A percentile compares a stretch with the other conserved stretches of the same genome.
These are phyloP conservation scores for Lottia scabra DNA, from an alignment of 2,888 invertebrate genomes.

Conservation along the genomic window DNA sequence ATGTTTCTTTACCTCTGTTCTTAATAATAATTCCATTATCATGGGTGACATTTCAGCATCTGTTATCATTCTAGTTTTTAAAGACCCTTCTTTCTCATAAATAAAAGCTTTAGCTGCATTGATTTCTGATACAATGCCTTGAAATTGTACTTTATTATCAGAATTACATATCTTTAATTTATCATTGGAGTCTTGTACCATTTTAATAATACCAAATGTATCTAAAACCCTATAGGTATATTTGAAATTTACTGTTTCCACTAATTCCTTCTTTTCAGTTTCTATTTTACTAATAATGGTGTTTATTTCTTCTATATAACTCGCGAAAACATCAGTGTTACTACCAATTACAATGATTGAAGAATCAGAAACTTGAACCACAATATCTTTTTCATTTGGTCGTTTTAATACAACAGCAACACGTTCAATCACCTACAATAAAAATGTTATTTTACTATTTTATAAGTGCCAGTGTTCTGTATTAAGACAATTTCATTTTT, in stretches of 20 bases:
- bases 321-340: neutral
- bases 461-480: no score
- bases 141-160: slow-evolving; percentile 4
- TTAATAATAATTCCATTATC: slow-evolving; percentile 8
- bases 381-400: neutral
- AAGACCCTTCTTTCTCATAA: slow-evolving; percentile 1
- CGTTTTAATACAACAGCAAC: neutral
- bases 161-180: neutral
- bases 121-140: slow-evolving; percentile 11
- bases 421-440: no score
- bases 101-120: slow-evolving; percentile 10
- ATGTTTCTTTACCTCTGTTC: neutral
- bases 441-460: no score
- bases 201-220: slow-evolving; percentile 6
- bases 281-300: neutral
- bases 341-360: slow-evolving; percentile 12
- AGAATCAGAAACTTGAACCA: neutral
- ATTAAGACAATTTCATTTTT: no score
- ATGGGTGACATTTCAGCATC: slow-evolving; percentile 1
- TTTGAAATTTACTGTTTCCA: neutral
- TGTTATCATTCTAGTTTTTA: neutral
- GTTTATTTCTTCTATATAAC: neutral
- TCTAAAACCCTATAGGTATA: neutral
- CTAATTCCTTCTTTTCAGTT: slow-evolving; percentile 7
- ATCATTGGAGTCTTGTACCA: slow-evolving; percentile 1